phyloP scores from a whole-genome alignment of 2,797 vertebrate species.

The Semaprochilodus insignis region DNA sequence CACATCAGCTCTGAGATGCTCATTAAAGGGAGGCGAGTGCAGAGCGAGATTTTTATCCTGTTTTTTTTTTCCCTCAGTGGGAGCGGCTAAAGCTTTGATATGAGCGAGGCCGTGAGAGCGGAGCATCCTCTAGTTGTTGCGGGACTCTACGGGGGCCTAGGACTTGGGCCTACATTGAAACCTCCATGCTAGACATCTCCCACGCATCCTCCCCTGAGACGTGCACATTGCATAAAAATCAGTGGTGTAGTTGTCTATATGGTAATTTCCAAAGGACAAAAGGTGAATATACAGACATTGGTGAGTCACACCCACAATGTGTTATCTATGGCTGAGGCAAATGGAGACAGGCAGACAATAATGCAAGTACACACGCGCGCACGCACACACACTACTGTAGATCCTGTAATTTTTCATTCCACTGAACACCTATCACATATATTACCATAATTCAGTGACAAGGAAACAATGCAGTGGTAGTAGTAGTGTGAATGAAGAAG shows the following conservation, averaged over 20 bases:
- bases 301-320: conserved; percentile 50
- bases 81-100: conserved; percentile 36
- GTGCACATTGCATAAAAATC: conserved; percentile 55
- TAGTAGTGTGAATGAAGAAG: conserved; percentile 2
- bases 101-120: conserved; percentile 7
- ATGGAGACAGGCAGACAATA: conserved; percentile 43
- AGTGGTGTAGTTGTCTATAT: conserved; percentile 60
- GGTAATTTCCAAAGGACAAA: conserved; percentile 58
- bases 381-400: conserved; percentile 25
- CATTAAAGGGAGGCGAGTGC: conserved; percentile 61
- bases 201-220: conserved; percentile 45
- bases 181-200: conserved; percentile 49
- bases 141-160: conserved; percentile 8
- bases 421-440: conserved; percentile 50
- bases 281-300: conserved; percentile 55
- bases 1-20: conserved; percentile 34
- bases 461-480: conserved; percentile 22
- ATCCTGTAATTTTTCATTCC: conserved; percentile 53
- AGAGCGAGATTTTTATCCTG: background rate
- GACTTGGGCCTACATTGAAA: conserved; percentile 36
- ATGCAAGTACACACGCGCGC: conserved; percentile 10
- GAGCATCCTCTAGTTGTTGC: conserved; percentile 28
- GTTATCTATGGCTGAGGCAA: conserved; percentile 49
- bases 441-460: conserved; percentile 53
- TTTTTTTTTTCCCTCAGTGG: conserved; percentile 14